Percentiles rank a stretch among this genome's conserved stretches.
These are phyloP conservation scores for Gallinago undulata DNA, from an alignment of 2,113 vertebrate species.

Conservation along the genomic window DNA sequence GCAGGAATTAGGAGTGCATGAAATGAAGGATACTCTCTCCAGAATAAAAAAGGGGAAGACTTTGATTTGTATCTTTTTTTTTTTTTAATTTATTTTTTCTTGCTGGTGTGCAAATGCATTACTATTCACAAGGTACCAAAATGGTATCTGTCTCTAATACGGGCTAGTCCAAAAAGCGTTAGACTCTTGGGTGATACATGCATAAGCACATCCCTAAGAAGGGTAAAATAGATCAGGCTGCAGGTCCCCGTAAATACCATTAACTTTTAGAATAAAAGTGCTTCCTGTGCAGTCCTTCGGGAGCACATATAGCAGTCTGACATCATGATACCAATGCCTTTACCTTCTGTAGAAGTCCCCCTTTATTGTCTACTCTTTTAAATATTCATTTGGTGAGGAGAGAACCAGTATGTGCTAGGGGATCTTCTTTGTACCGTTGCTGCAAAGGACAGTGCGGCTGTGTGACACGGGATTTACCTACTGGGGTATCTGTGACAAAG, in stretches of 20 bases:
- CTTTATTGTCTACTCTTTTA: conserved; percentile 54
- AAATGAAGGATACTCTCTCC: background rate
- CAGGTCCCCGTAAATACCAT: conserved; percentile 25
- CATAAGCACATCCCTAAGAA: conserved; percentile 18
- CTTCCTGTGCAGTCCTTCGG: conserved; percentile 34
- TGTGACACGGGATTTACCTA: conserved; percentile 37
- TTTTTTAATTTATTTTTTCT: background rate
- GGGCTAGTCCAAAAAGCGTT: conserved; percentile 23
- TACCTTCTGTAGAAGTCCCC: conserved; percentile 34
- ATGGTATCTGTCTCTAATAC: conserved; percentile 9
- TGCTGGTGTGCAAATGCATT: background rate
- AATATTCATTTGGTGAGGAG: conserved; percentile 62
- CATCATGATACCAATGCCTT: conserved; percentile 57
- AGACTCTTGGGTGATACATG: conserved; percentile 16
- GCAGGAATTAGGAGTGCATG: background rate
- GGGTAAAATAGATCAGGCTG: conserved; percentile 23
- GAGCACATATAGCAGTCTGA: conserved; percentile 55
- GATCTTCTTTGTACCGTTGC: conserved; percentile 39
- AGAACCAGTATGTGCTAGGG: background rate
- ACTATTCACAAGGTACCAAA: conserved; percentile 4
- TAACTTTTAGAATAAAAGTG: conserved; percentile 58
- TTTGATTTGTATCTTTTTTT: background rate
- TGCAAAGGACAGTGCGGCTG: background rate
- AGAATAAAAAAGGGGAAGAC: background rate
- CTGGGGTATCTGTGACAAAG: conserved; percentile 52